These are phyloP conservation scores for Nasua narica DNA, from an alignment of 2,797 vertebrate genomes.

Conservation along the genomic window DNA sequence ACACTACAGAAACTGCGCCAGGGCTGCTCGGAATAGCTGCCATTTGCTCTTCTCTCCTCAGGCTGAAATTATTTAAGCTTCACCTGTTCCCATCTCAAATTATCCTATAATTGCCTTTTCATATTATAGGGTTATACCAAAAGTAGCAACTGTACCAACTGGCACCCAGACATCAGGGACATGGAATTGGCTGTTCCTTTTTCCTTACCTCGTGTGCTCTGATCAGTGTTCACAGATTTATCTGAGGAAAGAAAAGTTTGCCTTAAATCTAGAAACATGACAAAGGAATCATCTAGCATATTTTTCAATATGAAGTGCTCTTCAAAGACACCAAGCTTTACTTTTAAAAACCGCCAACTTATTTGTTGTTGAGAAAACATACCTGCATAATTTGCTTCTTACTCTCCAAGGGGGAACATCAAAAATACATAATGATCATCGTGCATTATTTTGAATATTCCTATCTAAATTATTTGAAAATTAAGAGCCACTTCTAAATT, in stretches of 20 bases:
- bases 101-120: constrained; percentile 71
- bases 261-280: neutral
- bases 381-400: neutral
- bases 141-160: constrained; percentile 67
- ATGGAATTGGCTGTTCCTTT: constrained; percentile 8
- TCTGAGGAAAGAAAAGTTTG: neutral
- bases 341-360: neutral
- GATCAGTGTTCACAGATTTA: constrained; percentile 39
- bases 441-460: neutral
- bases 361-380: neutral
- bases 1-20: constrained; percentile 47
- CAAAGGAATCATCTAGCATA: neutral
- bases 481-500: constrained; percentile 25
- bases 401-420: neutral
- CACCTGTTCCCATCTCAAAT: constrained; percentile 78
- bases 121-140: constrained; percentile 62
- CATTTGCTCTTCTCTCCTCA: constrained; percentile 71
- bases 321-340: neutral
- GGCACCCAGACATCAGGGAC: constrained; percentile 27
- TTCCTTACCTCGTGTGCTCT: constrained; percentile 1
- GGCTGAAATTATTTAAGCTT: constrained; percentile 75
- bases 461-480: constrained; percentile 22
- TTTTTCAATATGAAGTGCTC: constrained; percentile 37
- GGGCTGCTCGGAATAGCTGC: constrained; percentile 57
- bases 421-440: neutral